Percentiles rank a stretch among this genome's conserved stretches.
Evolutionary conservation across 35 echinoderm and acorn worm genomes (phyloP).

Genomic region (Diadema setosum): DNA sequence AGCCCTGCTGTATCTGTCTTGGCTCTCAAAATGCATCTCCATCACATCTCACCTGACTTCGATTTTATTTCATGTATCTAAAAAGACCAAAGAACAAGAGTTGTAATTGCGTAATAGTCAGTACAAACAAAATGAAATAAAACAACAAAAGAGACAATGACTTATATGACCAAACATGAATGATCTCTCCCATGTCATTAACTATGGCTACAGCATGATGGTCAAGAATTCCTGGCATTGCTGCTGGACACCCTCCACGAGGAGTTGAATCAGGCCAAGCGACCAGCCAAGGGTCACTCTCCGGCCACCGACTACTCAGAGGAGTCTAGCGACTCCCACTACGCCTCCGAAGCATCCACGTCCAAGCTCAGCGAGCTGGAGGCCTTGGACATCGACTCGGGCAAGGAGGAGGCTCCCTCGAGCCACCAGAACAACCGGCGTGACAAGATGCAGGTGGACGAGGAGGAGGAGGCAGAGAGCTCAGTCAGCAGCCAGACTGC

Average conservation of each 20-base stretch:
- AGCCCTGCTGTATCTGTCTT: no score
- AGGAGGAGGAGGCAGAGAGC: neutral
- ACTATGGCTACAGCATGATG: conserved; percentile 95
- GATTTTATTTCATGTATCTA: no score
- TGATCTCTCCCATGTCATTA: no score
- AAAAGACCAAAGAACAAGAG: no score
- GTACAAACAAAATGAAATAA: no score
- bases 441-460: neutral
- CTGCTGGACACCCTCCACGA: conserved; percentile 90
- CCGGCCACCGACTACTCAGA: conserved; percentile 80
- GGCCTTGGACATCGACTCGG: conserved; percentile 75
- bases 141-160: no score
- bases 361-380: conserved; percentile 94
- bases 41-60: no score
- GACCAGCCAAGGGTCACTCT: conserved; percentile 43
- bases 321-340: conserved; percentile 93
- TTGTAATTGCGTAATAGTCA: no score
- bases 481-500: neutral
- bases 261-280: conserved; percentile 81
- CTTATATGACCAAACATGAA: no score
- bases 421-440: conserved; percentile 51
- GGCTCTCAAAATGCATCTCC: no score
- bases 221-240: conserved; percentile 95
- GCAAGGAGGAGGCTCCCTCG: conserved; percentile 67
- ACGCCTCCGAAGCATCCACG: conserved; percentile 84